Conservation (phyloP, 2,888 invertebrate species). For the Volucella zonaria region DNA sequence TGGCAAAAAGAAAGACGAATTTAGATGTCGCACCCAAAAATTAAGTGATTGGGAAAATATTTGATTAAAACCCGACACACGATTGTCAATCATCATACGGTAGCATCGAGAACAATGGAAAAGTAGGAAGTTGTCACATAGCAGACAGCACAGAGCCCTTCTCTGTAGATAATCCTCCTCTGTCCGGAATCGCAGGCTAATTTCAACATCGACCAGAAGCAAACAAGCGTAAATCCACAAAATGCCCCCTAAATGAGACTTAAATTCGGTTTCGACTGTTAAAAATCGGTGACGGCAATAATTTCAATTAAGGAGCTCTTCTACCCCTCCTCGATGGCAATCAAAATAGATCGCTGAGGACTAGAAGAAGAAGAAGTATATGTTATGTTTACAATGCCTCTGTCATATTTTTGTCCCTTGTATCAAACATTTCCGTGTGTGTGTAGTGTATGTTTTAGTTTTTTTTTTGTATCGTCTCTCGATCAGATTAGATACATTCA, state of each 20-base stretch:
- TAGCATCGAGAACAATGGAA: constrained; percentile 44
- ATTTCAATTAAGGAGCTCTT: constrained; percentile 80
- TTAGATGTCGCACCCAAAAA: constrained; percentile 76
- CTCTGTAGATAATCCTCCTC: constrained; percentile 71
- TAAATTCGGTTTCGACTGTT: constrained; percentile 80
- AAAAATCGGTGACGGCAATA: constrained; percentile 75
- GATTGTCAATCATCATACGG: constrained; percentile 80
- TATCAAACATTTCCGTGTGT: constrained; percentile 26
- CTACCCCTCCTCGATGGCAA: constrained; percentile 70
- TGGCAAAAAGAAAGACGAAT: constrained; percentile 38
- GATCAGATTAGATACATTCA: constrained; percentile 71
- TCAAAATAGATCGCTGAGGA: constrained; percentile 49
- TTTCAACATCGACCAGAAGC: constrained; percentile 68
- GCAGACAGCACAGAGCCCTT: constrained; percentile 48
- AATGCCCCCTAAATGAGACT: constrained; percentile 83
- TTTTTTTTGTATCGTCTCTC: constrained; percentile 50
- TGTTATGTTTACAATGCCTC: constrained; percentile 65
- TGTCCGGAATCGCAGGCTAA: constrained; percentile 63
- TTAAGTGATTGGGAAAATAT: constrained; percentile 82
- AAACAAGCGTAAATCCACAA: constrained; percentile 82
- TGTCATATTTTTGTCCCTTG: constrained; percentile 29
- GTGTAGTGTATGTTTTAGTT: constrained; percentile 54
- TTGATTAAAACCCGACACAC: constrained; percentile 79
- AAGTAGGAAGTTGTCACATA: constrained; percentile 75
- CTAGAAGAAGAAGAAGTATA: constrained; percentile 46